Evolutionary conservation across 1,140 invertebrate genomes (phyloP).

Genomic region (Drosophila triauraria): DNA sequence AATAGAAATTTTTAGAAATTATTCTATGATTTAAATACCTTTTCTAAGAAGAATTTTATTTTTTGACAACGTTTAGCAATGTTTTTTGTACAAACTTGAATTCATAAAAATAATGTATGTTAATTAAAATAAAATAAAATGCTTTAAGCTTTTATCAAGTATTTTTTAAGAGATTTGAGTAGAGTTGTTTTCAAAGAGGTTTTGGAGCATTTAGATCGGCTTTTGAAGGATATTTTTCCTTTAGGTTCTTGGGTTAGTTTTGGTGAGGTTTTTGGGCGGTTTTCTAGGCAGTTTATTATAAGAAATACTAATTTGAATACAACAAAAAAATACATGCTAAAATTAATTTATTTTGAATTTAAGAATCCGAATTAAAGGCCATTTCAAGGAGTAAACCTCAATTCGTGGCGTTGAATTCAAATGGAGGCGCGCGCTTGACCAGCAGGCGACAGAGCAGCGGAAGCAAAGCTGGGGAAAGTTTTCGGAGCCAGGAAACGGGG

Average conservation of each 20-base stretch:
- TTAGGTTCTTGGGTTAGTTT: too few species aligned
- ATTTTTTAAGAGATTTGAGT: background rate
- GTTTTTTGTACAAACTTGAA: too few species aligned
- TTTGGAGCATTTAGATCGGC: background rate
- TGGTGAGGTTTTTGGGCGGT: too few species aligned
- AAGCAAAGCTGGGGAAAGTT: slow-evolving; percentile 32
- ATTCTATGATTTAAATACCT: background rate
- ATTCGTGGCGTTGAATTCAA: slow-evolving; percentile 9
- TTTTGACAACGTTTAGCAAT: too few species aligned
- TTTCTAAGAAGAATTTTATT: too few species aligned
- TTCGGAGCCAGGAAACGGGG: slow-evolving; percentile 8
- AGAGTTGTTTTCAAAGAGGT: background rate
- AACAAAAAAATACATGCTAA: background rate
- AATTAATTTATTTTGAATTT: background rate
- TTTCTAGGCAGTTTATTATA: background rate
- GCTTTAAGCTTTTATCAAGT: background rate
- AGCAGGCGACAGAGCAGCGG: slow-evolving; percentile 23
- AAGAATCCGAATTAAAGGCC: background rate
- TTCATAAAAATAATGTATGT: background rate
- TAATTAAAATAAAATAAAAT: too few species aligned
- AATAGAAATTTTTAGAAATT: too few species aligned
- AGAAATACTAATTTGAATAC: background rate
- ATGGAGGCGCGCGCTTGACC: slow-evolving; percentile 31
- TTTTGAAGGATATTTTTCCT: too few species aligned
- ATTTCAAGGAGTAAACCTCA: slow-evolving; percentile 3